These are phyloP conservation scores for Paradoxurus hermaphroditus DNA, from an alignment of 2,113 vertebrate species.

Conservation along the genomic window DNA sequence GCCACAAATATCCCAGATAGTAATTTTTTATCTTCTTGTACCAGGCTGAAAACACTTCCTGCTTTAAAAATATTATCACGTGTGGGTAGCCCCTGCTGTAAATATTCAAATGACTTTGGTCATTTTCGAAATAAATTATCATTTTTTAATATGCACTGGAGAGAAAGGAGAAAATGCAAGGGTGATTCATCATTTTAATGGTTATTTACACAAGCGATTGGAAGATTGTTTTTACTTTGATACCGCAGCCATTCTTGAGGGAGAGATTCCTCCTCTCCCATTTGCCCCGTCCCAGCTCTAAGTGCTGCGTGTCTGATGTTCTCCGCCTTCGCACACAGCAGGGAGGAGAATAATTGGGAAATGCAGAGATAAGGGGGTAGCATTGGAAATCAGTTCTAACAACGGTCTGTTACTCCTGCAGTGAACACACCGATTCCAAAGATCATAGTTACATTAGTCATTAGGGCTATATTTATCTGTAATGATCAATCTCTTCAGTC, in stretches of 20 bases:
- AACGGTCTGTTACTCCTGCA: not conserved
- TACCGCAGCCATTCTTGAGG: not conserved
- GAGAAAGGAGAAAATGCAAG: slow-evolving; percentile 37
- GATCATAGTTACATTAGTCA: not conserved
- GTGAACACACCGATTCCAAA: not conserved
- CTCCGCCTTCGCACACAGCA: not conserved
- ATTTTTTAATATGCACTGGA: not conserved
- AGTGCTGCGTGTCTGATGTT: not conserved
- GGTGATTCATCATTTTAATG: not conserved
- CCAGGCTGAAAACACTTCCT: slow-evolving; percentile 49
- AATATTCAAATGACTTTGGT: slow-evolving; percentile 45
- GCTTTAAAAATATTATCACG: slow-evolving; percentile 34
- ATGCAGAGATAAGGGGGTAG: not conserved
- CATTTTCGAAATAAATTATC: slow-evolving; percentile 54
- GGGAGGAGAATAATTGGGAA: not conserved
- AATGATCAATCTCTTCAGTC: not conserved
- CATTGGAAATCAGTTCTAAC: not conserved
- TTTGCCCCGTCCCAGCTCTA: not conserved
- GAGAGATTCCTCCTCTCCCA: not conserved
- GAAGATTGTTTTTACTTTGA: not conserved
- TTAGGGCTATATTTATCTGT: not conserved
- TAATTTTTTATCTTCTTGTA: slow-evolving; percentile 24
- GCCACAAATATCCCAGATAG: slow-evolving; percentile 6
- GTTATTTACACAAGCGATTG: slow-evolving; percentile 11
- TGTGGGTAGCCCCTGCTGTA: not conserved